phyloP scores from a whole-genome alignment of 1,140 invertebrate species.

The Leptonema lineaticorne region DNA sequence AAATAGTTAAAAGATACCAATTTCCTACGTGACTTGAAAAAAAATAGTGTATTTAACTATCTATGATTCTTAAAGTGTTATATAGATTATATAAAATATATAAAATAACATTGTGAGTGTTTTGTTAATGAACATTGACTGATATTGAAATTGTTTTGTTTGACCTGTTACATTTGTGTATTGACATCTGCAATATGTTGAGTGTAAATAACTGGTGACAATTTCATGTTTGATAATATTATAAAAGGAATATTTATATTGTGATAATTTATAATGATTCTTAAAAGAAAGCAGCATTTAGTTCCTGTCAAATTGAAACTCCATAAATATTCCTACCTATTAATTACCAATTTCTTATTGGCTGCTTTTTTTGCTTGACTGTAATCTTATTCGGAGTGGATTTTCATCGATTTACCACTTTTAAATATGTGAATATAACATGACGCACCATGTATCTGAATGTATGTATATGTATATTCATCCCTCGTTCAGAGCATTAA shows the following conservation, averaged over 20 bases:
- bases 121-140: slow-evolving; percentile 34
- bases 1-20: slow-evolving; percentile 20
- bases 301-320: slow-evolving; percentile 35
- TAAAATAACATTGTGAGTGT: slow-evolving; percentile 25
- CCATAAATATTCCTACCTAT: slow-evolving; percentile 39
- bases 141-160: slow-evolving; percentile 40
- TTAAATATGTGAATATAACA: slow-evolving; percentile 15
- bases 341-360: slow-evolving; percentile 38
- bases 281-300: slow-evolving; percentile 30
- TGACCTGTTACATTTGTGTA: slow-evolving; percentile 37
- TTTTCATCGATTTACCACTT: slow-evolving; percentile 33
- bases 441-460: background rate
- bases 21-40: slow-evolving; percentile 23
- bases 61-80: slow-evolving; percentile 22
- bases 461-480: slow-evolving; percentile 7
- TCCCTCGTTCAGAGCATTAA: background rate
- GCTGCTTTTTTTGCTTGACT: slow-evolving; percentile 40
- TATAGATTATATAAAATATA: slow-evolving; percentile 21
- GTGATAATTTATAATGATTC: slow-evolving; percentile 40
- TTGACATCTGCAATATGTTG: slow-evolving; percentile 27
- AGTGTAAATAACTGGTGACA: slow-evolving; percentile 22
- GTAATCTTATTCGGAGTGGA: slow-evolving; percentile 26
- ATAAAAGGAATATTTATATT: slow-evolving; percentile 28
- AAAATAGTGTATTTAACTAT: slow-evolving; percentile 26
- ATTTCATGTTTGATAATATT: slow-evolving; percentile 23